These are phyloP conservation scores for Pseudorectes ferrugineus DNA, from an alignment of 2,113 vertebrate genomes.

Conservation along the genomic window DNA sequence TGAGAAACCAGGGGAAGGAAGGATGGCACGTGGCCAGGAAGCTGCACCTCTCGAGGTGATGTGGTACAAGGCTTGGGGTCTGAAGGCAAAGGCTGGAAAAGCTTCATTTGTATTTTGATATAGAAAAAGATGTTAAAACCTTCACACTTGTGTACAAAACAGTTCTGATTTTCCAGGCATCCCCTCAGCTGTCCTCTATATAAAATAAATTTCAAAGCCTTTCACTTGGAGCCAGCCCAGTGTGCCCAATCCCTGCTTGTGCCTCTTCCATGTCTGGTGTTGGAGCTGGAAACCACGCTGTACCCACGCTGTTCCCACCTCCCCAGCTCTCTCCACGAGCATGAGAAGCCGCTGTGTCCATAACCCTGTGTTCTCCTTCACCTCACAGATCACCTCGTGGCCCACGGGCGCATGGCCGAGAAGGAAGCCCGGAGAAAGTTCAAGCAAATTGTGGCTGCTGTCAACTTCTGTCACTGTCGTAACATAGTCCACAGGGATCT, in stretches of 20 bases:
- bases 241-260: fast-evolving
- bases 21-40: neutral
- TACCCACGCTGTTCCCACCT: fast-evolving
- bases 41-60: neutral
- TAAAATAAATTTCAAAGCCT: neutral
- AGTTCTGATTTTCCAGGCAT: neutral
- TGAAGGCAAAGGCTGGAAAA: neutral
- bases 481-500: conserved; percentile 97
- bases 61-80: neutral
- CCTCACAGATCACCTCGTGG: conserved; percentile 90
- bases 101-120: neutral
- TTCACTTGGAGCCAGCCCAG: neutral
- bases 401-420: conserved; percentile 96
- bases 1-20: neutral
- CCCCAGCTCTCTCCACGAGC: neutral
- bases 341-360: neutral
- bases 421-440: conserved; percentile 97
- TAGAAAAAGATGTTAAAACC: neutral
- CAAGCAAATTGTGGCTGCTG: conserved; percentile 95
- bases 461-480: conserved; percentile 96
- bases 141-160: fast-evolving
- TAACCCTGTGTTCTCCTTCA: neutral
- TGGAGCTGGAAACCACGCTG: neutral
- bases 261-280: neutral
- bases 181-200: neutral